These are phyloP conservation scores for Leucania comma DNA, from an alignment of 2,888 invertebrate genomes.

Conservation along the genomic window DNA sequence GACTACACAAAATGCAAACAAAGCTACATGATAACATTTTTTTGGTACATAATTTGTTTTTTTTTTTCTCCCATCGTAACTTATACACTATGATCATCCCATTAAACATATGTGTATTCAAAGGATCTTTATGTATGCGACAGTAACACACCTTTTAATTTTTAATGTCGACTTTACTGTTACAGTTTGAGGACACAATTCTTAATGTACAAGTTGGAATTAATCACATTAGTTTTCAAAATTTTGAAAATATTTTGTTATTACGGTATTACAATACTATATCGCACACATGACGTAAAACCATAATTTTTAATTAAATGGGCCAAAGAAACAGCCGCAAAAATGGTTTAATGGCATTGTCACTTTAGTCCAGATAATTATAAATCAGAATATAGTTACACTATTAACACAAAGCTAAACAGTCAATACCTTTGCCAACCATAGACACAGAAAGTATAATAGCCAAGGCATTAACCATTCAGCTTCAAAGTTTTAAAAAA, in stretches of 20 bases:
- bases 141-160: conserved; percentile 3
- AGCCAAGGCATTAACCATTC: conserved; percentile 40
- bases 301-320: too few relatives aligned
- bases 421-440: conserved; percentile 23
- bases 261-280: conserved; percentile 13
- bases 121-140: conserved; percentile 27
- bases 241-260: conserved; percentile 10
- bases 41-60: conserved; percentile 53
- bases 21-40: conserved; percentile 67
- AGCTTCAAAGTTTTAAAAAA: conserved; percentile 58
- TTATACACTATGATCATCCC: conserved; percentile 46
- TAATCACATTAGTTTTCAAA: conserved; percentile 27
- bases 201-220: conserved; percentile 10
- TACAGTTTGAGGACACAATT: background rate
- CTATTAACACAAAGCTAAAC: conserved; percentile 25
- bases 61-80: conserved; percentile 48
- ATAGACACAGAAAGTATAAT: conserved; percentile 12
- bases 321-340: too few relatives aligned
- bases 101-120: conserved; percentile 18
- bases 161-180: conserved; percentile 7
- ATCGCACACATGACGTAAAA: conserved; percentile 30
- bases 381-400: background rate
- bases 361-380: too few relatives aligned
- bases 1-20: conserved; percentile 68
- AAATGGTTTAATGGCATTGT: too few relatives aligned